Base-by-base conservation (phyloP, 1,140 invertebrate species). In the Mycetomoellerius zeteki region DNA sequence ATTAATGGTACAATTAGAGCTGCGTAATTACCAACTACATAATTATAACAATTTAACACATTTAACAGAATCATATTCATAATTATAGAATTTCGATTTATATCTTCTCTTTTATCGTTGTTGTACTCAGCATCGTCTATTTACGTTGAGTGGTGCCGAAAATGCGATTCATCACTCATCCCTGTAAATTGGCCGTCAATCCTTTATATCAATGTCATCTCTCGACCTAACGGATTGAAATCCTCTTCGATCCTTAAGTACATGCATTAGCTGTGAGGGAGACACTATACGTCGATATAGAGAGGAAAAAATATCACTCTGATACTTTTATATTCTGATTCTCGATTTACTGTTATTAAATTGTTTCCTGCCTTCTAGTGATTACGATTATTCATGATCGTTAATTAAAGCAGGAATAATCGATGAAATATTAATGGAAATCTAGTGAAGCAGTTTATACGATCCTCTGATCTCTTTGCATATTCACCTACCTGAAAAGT, bases 131-230 rank as follows among this genome's bases (percentile, higher is more conserved):
- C 12, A 54, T 81, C 64, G 14, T 75, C 24, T 21, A 14, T 73
- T 16, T 7, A 16, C 16, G 6, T 8, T 78, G 50, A 67, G 33
- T 67, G 33, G 19, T 60, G 19, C 24, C 14, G 37, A 50, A 75
- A 82, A 73, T 73, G 27, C 33, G 16, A 75, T 75, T 84, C 54
- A 75, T 84, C 80, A 62, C 24, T 84, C 80, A 60, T 30, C 47
- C 14, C 50, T 60, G 67, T 58, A 47, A 73, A 84, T 82, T 50
- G 37, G 37, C 54, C 14, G 54, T 60, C 80, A 60, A 73, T 84
- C 69, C 54, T 82, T 82, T 47, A 73, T 33, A 58, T 73, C 67
- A 60, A 19, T 52, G 80, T 84, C 80, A 60, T 4, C 8, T 14
- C 37, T 60, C 37, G 52, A 73, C n/a, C 27, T 43, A 16, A 60